A percentile compares a stretch with the other conserved stretches of the same genome.
Conservation (phyloP, 2,797 vertebrate species). For the Acanthurus leucopareius region DNA sequence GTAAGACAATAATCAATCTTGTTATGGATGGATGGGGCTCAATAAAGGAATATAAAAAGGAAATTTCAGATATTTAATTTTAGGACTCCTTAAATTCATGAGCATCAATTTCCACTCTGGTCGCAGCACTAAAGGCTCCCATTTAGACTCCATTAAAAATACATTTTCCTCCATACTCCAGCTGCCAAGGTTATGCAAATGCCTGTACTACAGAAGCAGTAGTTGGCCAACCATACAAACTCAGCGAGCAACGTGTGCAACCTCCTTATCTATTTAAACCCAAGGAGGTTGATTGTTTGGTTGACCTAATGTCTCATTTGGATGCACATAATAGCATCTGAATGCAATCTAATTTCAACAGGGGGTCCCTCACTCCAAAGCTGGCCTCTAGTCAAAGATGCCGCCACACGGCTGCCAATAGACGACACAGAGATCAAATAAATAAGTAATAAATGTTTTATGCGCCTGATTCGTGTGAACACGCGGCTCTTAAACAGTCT, state of each 20-base stretch:
- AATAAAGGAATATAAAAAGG: slow-evolving; percentile 55
- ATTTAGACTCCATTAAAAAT: slow-evolving; percentile 81
- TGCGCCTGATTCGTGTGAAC: slow-evolving; percentile 31
- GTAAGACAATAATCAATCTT: slow-evolving; percentile 56
- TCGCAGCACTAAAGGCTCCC: slow-evolving; percentile 62
- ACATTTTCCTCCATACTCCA: slow-evolving; percentile 68
- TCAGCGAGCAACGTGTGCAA: slow-evolving; percentile 42
- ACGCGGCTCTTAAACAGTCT: slow-evolving; percentile 1
- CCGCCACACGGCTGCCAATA: slow-evolving; percentile 36
- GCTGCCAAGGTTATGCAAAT: slow-evolving; percentile 79
- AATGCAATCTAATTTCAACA: slow-evolving; percentile 67
- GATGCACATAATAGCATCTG: slow-evolving; percentile 62
- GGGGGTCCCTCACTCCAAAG: slow-evolving; percentile 62
- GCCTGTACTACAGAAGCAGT: slow-evolving; percentile 49
- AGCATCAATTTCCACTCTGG: slow-evolving; percentile 65
- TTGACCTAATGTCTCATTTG: slow-evolving; percentile 75
- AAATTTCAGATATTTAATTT: slow-evolving; percentile 66
- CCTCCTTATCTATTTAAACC: slow-evolving; percentile 71
- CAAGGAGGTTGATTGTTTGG: slow-evolving; percentile 71
- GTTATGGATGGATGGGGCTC: slow-evolving; percentile 34
- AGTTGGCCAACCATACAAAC: slow-evolving; percentile 51
- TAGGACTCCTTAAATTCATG: slow-evolving; percentile 61
- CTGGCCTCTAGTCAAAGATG: slow-evolving; percentile 54
- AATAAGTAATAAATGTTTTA: slow-evolving; percentile 52
- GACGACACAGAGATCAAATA: slow-evolving; percentile 43